Percentiles rank a stretch among this genome's conserved stretches.
Evolutionary conservation across 2,797 vertebrate genomes (phyloP).

Genomic region (Alectoris magna): DNA sequence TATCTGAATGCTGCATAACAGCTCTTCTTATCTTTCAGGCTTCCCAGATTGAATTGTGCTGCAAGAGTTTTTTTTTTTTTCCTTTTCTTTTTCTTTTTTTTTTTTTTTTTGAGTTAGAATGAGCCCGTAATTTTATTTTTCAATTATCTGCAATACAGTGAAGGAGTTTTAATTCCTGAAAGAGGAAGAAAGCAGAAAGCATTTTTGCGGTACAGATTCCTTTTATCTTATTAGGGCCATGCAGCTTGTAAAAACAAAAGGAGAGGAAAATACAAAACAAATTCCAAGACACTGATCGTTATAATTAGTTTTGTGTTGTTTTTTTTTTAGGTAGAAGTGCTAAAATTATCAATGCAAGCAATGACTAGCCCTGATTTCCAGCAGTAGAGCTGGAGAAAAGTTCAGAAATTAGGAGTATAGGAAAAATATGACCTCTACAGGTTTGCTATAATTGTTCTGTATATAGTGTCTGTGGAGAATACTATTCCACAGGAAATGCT

Average conservation of each 20-base stretch:
- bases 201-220: not conserved
- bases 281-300: constrained; percentile 20
- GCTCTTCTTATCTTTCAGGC: not conserved
- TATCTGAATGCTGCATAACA: not conserved
- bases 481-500: not conserved
- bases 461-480: not conserved
- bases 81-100: not conserved
- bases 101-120: not conserved
- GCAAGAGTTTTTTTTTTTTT: not conserved
- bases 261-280: constrained; percentile 25
- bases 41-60: not conserved
- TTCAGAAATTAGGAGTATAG: not conserved
- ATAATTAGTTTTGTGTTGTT: not conserved
- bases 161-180: not conserved
- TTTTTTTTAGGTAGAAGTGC: not conserved
- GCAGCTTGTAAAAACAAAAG: constrained; percentile 42
- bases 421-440: not conserved
- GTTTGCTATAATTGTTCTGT: not conserved
- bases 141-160: not conserved
- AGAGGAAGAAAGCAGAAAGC: not conserved
- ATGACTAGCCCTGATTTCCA: constrained; percentile 33
- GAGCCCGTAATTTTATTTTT: not conserved
- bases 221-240: constrained; percentile 31
- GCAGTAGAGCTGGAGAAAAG: not conserved
- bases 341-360: constrained; percentile 14